A percentile compares a stretch with the other conserved stretches of the same genome.
Evolutionary conservation across 2,888 invertebrate genomes (phyloP).

Genomic region (Serripes groenlandicus): DNA sequence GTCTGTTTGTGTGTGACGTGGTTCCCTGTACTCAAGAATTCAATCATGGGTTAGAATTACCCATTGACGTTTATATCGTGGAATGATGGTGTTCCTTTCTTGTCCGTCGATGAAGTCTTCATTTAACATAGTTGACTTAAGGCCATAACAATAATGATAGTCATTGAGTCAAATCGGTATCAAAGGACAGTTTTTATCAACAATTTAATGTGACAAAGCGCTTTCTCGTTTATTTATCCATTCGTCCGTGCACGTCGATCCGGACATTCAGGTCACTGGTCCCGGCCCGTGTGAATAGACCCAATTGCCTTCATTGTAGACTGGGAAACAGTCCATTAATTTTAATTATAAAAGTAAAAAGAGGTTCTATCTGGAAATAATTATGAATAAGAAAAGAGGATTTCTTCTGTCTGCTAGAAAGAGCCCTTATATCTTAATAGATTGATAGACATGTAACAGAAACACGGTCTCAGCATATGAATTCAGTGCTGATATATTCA

Average conservation of each 20-base stretch:
- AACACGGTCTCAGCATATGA: too few species aligned
- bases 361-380: too few species aligned
- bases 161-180: conserved; percentile 11
- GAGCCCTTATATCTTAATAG: too few species aligned
- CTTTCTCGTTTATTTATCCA: conserved; percentile 3
- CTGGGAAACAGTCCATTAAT: too few species aligned
- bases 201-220: conserved; percentile 6
- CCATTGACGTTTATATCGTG: not conserved
- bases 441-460: too few species aligned
- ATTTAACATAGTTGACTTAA: conserved; percentile 3
- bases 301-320: too few species aligned
- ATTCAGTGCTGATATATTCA: too few species aligned
- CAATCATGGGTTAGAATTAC: conserved; percentile 23
- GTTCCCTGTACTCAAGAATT: not conserved
- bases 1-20: too few species aligned
- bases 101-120: not conserved
- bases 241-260: conserved; percentile 4
- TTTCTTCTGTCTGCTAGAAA: too few species aligned
- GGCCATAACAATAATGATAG: conserved; percentile 11
- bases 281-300: not conserved
- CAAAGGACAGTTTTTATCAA: conserved; percentile 5
- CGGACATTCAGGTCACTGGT: not conserved
- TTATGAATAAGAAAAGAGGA: too few species aligned
- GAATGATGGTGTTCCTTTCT: not conserved
- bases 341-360: too few species aligned